Base-by-base conservation (phyloP, 2,797 vertebrate species). In the Chelidonichthys spinosus region DNA sequence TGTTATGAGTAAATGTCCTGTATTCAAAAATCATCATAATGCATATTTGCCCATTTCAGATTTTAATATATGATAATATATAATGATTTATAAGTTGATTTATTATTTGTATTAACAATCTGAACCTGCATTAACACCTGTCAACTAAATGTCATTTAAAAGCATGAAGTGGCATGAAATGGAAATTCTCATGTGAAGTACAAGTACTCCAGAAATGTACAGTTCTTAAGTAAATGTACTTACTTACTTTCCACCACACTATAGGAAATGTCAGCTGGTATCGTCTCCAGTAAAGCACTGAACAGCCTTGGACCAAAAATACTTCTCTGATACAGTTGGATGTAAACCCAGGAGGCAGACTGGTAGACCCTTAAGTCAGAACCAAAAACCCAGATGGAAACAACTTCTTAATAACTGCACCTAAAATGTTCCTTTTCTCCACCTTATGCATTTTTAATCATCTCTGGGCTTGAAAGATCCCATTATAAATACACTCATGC, bases 281-380 rank as follows among this genome's bases (percentile, higher is more conserved):
- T 25, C 25, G 25, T 1, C 25, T 25, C 25, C 25, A 25, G 25
- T 25, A 25, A 25, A 25, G 25, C 25, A 1, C 47, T n/a, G n/a
- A 10, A 49, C 8, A 49, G 17, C n/a, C 47, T 49, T 49, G n/a
- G 15, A n/a, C 47, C 47, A 0, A 49, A 49, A 49, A 2, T 49
- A 49, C 15, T n/a, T 49, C 46, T 47, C n/a, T 18, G 47, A 49
- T 49, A 18, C 4, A 17, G 7, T 18, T 49, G 47, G 18, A 49
- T 49, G 18, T 49, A 49, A 49, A 49, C 15, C 47, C 47, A 49
- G 47, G 5, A 49, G n/a, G 47, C n/a, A 49, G 47, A 25, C 47
- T n/a, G 47, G n/a, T 49, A 49, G 47, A 49, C n/a, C 47, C 47
- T 49, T n/a, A 49, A 49, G n/a, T 49, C 47, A 49, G 47, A 49